Percentiles rank a stretch among this genome's conserved stretches.
These are phyloP conservation scores for Pilophorus perplexus DNA, from an alignment of 2,888 invertebrate genomes.

Conservation along the genomic window DNA sequence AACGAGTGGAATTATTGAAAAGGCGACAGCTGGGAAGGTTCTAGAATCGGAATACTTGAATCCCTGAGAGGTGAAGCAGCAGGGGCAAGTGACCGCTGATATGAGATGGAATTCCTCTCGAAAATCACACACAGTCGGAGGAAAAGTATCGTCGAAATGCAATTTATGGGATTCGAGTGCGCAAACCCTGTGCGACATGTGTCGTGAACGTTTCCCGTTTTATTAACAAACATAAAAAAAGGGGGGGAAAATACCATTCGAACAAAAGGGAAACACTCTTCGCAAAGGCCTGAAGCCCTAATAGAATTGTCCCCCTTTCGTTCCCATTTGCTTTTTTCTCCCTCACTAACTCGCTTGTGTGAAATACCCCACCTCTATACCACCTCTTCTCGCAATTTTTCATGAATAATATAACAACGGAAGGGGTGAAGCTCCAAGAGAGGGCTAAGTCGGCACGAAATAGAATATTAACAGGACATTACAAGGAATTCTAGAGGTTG, in stretches of 20 bases:
- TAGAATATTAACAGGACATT: constrained; percentile 29
- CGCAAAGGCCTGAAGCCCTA: constrained; percentile 16
- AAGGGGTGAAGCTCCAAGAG: background rate
- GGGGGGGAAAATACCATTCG: background rate
- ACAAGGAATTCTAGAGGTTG: constrained; percentile 2
- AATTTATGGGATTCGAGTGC: constrained; percentile 13
- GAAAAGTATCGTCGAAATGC: constrained; percentile 12
- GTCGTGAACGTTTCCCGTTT: constrained; percentile 11
- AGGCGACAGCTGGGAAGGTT: constrained; percentile 2
- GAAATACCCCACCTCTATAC: constrained; percentile 1
- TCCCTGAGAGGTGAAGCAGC: too few relatives aligned
- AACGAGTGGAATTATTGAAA: too few relatives aligned
- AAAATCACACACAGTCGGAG: constrained; percentile 16
- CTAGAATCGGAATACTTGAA: background rate
- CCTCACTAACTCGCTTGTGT: constrained; percentile 1
- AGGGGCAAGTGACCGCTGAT: background rate
- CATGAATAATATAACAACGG: constrained; percentile 23
- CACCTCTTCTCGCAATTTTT: constrained; percentile 11
- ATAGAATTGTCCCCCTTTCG: constrained; percentile 26
- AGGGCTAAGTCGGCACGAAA: constrained; percentile 1
- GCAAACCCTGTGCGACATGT: constrained; percentile 21
- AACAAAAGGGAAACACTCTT: background rate
- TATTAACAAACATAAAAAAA: constrained; percentile 28
- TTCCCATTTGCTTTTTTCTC: constrained; percentile 23
- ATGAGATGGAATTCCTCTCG: constrained; percentile 11